Evolutionary conservation across 2,797 vertebrate genomes (phyloP), one percentile per base, ranked within the genome.

Genomic region (Danio aesculapii): DNA sequence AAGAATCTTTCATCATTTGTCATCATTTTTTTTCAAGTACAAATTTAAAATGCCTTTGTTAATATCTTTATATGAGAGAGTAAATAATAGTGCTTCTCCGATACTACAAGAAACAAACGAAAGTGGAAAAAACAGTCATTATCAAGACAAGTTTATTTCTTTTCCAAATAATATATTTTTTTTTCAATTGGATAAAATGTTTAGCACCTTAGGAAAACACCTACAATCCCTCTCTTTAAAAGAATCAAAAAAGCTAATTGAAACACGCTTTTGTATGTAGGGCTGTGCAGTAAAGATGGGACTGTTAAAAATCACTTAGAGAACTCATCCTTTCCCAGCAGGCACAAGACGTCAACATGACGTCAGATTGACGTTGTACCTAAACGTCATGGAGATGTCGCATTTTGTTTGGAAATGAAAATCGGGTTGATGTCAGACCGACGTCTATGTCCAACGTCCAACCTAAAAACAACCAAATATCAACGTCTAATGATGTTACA

Each of bases 11-110:
- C 90, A 92, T 95, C 94, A 92, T 90, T 92, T 90, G 84, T 93
- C 94, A 92, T 95, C 94, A 92, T 93, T 94, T 94, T 93, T 93
- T 94, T 97, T 97, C 97, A 98, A 98, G 97, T 99, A 99, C 96
- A 98, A 98, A 98, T 96, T 97, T 98, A 97, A 97, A 98, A 98
- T 97, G 96, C 95, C 95, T 98, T 98, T 95, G 94, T 96, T 97
- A 96, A 98, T 97, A 98, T 97, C 94, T 93, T 93, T 92, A 92
- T 91, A 95, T 95, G 95, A 96, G 96, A 96, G 95, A 95, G 95
- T 96, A 96, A 98, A 97, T 95, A 95, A 97, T 94, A 96, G 93
- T 95, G 95, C 91, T 96, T 95, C 93, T 92, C 87, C 89, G 87
- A 92, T 95, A 97, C 96, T 94, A 95, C 93, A 93, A 96, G 96